Conservation (phyloP, 2,888 invertebrate species). For the Parnassius orleans region DNA sequence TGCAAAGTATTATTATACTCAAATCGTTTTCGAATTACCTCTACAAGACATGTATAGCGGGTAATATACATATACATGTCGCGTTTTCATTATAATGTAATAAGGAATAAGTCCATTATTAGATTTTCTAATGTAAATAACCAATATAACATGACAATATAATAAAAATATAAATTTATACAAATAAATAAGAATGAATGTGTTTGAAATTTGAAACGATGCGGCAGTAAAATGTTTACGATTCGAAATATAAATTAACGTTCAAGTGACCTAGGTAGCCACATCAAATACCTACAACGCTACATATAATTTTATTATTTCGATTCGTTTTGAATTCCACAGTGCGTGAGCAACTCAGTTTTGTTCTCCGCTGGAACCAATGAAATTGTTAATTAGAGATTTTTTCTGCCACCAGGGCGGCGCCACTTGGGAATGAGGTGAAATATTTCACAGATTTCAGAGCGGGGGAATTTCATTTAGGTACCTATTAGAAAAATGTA, state of each 20-base stretch:
- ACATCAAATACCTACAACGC: conserved; percentile 36
- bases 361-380: too few species aligned
- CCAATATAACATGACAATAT: conserved; percentile 8
- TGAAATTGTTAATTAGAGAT: too few species aligned
- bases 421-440: too few species aligned
- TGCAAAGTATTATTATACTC: not conserved
- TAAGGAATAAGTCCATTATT: too few species aligned
- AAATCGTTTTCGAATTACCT: not conserved
- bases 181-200: conserved; percentile 35
- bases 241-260: conserved; percentile 60
- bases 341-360: too few species aligned
- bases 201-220: conserved; percentile 46
- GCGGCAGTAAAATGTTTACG: conserved; percentile 63
- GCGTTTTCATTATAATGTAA: too few species aligned
- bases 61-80: not conserved
- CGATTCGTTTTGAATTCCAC: too few species aligned
- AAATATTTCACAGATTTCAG: too few species aligned
- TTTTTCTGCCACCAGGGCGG: too few species aligned
- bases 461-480: too few species aligned
- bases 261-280: conserved; percentile 55
- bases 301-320: too few species aligned
- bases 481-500: too few species aligned
- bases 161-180: conserved; percentile 27
- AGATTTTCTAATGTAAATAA: conserved; percentile 25
- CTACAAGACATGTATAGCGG: not conserved